Evolutionary conservation across 2,113 vertebrate species (phyloP), one percentile per base, ranked within the genome.

Genomic region (Pomatostomus ruficeps): DNA sequence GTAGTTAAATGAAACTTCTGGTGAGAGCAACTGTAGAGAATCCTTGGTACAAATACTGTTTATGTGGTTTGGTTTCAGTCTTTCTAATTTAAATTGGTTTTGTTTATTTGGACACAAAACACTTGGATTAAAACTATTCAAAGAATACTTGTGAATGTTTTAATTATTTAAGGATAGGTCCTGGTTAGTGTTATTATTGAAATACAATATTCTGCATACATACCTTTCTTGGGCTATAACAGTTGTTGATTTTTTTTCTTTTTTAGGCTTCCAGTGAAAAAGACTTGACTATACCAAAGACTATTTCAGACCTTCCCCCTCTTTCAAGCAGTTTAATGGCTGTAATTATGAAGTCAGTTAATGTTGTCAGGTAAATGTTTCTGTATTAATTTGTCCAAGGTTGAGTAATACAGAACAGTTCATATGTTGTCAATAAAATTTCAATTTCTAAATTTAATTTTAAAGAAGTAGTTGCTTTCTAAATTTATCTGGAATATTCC

Each of bases 261-360:
- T 76, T 95, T 72, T 42, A 98, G 98, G 71, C 72, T 89, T 96
- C 97, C 67, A 95, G 97, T 94, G 82, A 89, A 42, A 96, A 98
- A 91, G 98, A 98, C 20, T 71, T 99, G 35, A 77, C 79, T 29
- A 52, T 95, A 12, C 98, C 98, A 11, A 97, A 98, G 89, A 91
- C 96, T 8, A 29, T 98, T 61, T 96, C 98, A 35, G 98, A 99
- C 54, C 98, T 99, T 91, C 99, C 99, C 12, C 98, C 98, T 26
- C 98, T 99, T 84, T 99, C 99, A 88, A 96, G 96, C 77, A 81
- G 96, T 83, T 96, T 99, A 49, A 96, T 99, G 68, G 89, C 97
- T 23, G 74, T 98, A 89, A 92, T 99, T 75, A 94, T 98, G 33
- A 99, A 98, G 73, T 98, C 98, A 10, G 91, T 97, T 1, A 81